phyloP scores from a whole-genome alignment of 2,797 vertebrate genomes.

The Paguma larvata region DNA sequence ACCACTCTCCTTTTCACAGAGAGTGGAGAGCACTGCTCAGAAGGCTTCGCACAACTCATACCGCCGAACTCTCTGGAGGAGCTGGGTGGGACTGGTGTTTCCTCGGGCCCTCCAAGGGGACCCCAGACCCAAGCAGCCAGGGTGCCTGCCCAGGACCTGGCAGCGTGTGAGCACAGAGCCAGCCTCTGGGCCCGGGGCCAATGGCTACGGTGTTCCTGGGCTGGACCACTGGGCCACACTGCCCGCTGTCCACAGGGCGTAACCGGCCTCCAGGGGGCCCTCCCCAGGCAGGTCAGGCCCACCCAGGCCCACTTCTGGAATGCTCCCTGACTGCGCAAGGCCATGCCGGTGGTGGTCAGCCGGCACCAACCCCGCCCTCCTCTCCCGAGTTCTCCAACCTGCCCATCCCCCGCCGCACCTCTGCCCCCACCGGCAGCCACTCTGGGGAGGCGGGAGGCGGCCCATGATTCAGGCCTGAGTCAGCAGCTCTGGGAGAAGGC shows the following conservation, averaged over 20 bases:
- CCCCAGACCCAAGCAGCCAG: not conserved
- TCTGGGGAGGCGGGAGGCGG: not conserved
- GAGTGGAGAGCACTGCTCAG: not conserved
- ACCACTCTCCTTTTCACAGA: too few species aligned
- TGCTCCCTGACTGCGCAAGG: not conserved
- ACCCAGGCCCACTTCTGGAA: not conserved
- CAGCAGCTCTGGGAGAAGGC: not conserved
- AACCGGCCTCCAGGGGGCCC: not conserved
- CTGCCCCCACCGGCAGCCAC: not conserved
- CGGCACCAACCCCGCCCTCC: too few species aligned
- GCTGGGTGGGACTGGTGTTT: rapidly evolving
- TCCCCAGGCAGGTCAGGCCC: not conserved
- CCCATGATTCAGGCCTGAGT: not conserved
- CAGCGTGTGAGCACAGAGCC: not conserved
- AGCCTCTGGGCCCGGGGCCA: rapidly evolving
- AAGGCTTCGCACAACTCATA: not conserved
- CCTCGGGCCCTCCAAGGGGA: not conserved
- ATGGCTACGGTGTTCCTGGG: not conserved
- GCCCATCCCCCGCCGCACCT: not conserved
- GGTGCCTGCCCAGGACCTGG: too few species aligned
- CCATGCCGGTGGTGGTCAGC: rapidly evolving
- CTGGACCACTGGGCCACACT: not conserved
- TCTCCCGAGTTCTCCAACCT: rapidly evolving
- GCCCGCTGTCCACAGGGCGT: rapidly evolving
- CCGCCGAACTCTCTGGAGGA: rapidly evolving